Base-by-base conservation (phyloP, 2,113 vertebrate genomes). In the Lepus timidus region DNA sequence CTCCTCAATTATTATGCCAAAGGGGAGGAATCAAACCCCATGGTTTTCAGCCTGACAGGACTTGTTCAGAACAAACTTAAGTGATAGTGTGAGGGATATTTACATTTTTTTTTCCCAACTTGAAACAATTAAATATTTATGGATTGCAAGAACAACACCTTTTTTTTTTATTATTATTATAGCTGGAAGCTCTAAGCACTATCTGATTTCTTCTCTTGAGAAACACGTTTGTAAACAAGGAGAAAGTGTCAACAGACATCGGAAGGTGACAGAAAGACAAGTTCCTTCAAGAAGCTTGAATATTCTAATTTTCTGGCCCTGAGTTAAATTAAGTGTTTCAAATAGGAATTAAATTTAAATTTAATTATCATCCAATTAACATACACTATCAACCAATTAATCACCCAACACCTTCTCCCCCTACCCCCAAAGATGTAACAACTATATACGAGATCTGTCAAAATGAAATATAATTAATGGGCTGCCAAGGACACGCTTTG, bases 331-430 rank as follows among this genome's bases (percentile, higher is more conserved):
- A 98, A 98, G 98, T 98, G 97, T 98, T 98, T 98, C 97, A 97
- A 98, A 98, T 96, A 98, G 93, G 98, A 98, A 98, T 98, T 96
- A 97, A 98, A 98, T 98, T 98, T 97, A 97, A 98, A 98, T 98
- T 96, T 97, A 98, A 98, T 98, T 98, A 98, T 97, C 92, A 96
- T 98, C 96, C 98, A 98, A 98, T 98, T 98, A 98, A 98, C 97
- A 98, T 97, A 98, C 90, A 97, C 97, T 98, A 98, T 98, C 98
- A 97, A 96, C 97, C 97, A 96, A 98, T 98, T 98, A 97, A 96
- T 97, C 92, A 97, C 83, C 85, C 92, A 94, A 96, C 95, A 97
- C 96, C 93, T 97, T 95, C 68, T 90, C 55, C 20, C 74, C 65
- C 33, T n/a, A 85, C 84, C 39, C 81, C 90, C 91, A 74, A 96